Evolutionary conservation across 2,797 vertebrate genomes (phyloP).

Genomic region (Gymnothorax reevesii): DNA sequence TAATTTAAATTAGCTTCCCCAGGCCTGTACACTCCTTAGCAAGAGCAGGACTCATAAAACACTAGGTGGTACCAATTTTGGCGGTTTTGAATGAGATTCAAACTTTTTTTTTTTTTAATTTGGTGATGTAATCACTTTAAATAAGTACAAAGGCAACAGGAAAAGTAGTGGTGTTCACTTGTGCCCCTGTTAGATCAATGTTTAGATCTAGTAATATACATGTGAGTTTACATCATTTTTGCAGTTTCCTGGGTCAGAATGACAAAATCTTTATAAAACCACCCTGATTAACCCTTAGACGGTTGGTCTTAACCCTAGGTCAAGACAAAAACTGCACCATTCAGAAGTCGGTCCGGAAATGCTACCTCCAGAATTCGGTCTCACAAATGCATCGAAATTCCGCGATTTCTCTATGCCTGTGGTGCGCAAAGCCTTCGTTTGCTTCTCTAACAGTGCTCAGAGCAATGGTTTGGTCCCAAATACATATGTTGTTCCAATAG

Average conservation of each 20-base stretch:
- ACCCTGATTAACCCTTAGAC: background rate
- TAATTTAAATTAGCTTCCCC: background rate
- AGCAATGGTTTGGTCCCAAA: too few species aligned
- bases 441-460: too few species aligned
- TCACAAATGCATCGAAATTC: too few species aligned
- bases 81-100: background rate
- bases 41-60: background rate
- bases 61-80: background rate
- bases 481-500: too few species aligned
- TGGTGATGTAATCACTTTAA: background rate
- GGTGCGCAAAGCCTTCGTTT: too few species aligned
- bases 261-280: background rate
- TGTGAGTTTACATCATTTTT: background rate
- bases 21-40: background rate
- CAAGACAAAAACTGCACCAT: too few species aligned
- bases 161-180: background rate
- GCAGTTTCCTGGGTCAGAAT: background rate
- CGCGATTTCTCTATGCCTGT: too few species aligned
- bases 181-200: background rate
- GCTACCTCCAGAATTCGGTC: too few species aligned
- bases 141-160: background rate
- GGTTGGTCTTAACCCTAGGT: too few species aligned
- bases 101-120: background rate
- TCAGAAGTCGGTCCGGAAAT: too few species aligned
- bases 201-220: background rate